phyloP scores from a whole-genome alignment of 2,888 invertebrate genomes.

The Trissolcus brochymenae region DNA sequence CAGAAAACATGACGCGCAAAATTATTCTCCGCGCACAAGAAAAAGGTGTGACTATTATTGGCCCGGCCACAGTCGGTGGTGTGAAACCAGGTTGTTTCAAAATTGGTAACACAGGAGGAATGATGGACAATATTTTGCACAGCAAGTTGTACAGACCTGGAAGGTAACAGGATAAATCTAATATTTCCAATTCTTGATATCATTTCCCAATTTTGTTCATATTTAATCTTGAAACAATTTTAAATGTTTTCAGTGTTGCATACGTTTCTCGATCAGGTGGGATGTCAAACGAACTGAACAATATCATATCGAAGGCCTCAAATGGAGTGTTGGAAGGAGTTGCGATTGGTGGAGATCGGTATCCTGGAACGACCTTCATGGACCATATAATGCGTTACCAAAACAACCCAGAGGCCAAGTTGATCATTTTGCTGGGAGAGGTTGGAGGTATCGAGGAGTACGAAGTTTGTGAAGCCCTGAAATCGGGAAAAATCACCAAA shows the following conservation, averaged over 20 bases:
- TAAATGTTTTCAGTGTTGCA: conserved; percentile 84
- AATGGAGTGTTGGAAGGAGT: conserved; percentile 99
- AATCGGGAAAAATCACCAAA: conserved; percentile 88
- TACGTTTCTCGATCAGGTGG: conserved; percentile 99
- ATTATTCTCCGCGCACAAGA: conserved; percentile 90
- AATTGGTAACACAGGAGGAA: conserved; percentile 99
- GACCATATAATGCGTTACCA: conserved; percentile 95
- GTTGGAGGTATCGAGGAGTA: conserved; percentile 99
- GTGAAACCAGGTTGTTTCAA: conserved; percentile 99
- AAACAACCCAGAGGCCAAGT: conserved; percentile 89
- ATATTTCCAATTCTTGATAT: neutral
- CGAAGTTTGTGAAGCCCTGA: conserved; percentile 92
- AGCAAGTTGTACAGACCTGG: conserved; percentile 98
- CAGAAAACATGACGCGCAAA: conserved; percentile 98
- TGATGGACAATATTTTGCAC: conserved; percentile 99
- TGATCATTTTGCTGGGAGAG: conserved; percentile 97
- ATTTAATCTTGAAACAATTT: neutral
- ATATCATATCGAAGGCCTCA: conserved; percentile 96
- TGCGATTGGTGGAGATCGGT: conserved; percentile 98
- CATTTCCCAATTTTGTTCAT: neutral
- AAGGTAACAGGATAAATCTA: conserved; percentile 76
- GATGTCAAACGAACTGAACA: conserved; percentile 99
- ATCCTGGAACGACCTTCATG: conserved; percentile 98
- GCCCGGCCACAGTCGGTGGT: conserved; percentile 97
- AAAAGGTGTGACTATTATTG: conserved; percentile 92